phyloP scores from a whole-genome alignment of 2,113 vertebrate genomes.

The Amblyornis subalaris region DNA sequence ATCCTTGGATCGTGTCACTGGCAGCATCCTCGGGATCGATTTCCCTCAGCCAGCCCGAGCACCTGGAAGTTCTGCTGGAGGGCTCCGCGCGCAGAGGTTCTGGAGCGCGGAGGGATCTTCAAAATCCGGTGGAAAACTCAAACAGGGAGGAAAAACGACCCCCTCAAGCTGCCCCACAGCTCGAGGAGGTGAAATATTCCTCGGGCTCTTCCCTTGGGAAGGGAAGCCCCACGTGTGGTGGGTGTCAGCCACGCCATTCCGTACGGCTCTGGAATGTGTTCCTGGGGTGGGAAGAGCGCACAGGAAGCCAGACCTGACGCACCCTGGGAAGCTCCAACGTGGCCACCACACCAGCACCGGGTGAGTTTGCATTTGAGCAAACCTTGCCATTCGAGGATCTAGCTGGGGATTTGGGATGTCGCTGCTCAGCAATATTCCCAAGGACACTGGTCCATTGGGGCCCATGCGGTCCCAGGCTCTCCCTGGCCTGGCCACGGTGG shows the following conservation, averaged over 20 bases:
- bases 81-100: background rate
- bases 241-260: background rate
- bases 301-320: background rate
- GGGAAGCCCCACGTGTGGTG: background rate
- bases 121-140: background rate
- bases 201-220: background rate
- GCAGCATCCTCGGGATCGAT: background rate
- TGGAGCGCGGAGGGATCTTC: background rate
- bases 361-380: background rate
- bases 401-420: accelerated
- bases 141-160: background rate
- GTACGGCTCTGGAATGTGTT: background rate
- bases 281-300: background rate
- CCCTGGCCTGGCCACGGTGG: background rate
- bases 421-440: background rate
- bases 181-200: background rate
- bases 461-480: background rate
- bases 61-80: background rate
- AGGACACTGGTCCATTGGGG: accelerated
- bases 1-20: background rate
- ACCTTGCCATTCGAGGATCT: background rate
- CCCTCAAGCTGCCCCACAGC: background rate
- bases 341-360: background rate
- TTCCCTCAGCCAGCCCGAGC: background rate
- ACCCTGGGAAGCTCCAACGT: background rate